These are phyloP conservation scores for Apoderus coryli DNA, from an alignment of 2,888 invertebrate genomes.

Conservation along the genomic window DNA sequence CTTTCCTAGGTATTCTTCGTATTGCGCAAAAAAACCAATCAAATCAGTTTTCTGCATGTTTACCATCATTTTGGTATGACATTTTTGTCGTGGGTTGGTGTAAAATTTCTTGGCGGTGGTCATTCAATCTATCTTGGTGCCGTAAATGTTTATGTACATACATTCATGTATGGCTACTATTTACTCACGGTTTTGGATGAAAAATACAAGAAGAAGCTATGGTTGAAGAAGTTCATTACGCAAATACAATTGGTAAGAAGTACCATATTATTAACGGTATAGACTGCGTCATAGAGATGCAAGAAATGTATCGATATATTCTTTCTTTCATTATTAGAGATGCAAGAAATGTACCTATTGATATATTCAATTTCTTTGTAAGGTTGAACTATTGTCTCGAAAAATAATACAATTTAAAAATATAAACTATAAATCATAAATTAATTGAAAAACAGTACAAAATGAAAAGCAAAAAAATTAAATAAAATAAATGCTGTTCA, in stretches of 20 bases:
- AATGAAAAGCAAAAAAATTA: no score
- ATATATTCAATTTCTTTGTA: no score
- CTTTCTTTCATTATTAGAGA: no score
- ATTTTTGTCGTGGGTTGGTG: constrained; percentile 43
- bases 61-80: constrained; percentile 81
- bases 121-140: constrained; percentile 46
- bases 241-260: constrained; percentile 64
- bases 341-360: no score
- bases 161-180: constrained; percentile 74
- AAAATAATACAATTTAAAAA: no score
- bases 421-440: no score
- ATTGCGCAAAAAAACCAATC: constrained; percentile 67
- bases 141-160: constrained; percentile 61
- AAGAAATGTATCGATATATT: no score
- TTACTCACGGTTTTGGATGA: constrained; percentile 58
- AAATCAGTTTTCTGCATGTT: constrained; percentile 71
- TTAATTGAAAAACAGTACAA: no score
- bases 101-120: constrained; percentile 52
- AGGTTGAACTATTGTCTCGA: no score
- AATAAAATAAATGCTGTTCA: no score
- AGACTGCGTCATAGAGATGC: no score
- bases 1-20: constrained; percentile 58
- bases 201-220: constrained; percentile 45
- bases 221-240: constrained; percentile 80
- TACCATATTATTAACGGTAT: no score